Conservation (phyloP, 2,888 invertebrate species). For the Leptinotarsa peninsularis region DNA sequence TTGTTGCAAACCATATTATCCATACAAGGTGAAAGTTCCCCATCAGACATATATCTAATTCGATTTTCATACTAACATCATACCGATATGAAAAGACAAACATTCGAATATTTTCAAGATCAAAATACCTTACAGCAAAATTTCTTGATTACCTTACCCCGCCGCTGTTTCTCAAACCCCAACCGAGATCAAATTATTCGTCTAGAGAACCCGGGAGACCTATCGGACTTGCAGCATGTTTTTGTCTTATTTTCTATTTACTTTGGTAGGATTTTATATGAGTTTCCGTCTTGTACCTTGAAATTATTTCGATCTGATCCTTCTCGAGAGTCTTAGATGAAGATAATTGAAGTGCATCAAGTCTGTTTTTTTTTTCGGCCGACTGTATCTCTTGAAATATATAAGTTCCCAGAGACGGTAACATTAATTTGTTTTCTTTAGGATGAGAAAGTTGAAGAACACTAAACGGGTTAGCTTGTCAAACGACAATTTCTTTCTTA, state of each 20-base stretch:
- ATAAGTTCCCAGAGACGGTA: not conserved
- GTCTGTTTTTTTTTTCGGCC: not conserved
- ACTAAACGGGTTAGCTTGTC: not conserved
- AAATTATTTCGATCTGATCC: constrained; percentile 49
- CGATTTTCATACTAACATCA: too few relatives aligned
- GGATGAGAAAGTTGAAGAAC: too few relatives aligned
- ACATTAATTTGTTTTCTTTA: not conserved
- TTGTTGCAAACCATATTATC: too few relatives aligned
- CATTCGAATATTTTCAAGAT: not conserved
- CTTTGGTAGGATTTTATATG: constrained; percentile 59
- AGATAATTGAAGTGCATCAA: constrained; percentile 20
- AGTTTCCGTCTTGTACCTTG: constrained; percentile 52
- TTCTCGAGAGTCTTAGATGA: constrained; percentile 27
- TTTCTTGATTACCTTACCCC: constrained; percentile 20
- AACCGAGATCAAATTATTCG: constrained; percentile 50
- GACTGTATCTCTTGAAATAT: not conserved
- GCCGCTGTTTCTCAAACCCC: constrained; percentile 40
- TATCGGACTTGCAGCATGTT: constrained; percentile 55
- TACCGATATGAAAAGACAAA: too few relatives aligned
- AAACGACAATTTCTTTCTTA: not conserved
- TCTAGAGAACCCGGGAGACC: constrained; percentile 57
- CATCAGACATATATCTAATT: too few relatives aligned
- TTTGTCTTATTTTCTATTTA: constrained; percentile 63
- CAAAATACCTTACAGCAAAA: not conserved
- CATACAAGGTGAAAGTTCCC: too few relatives aligned